phyloP scores from a whole-genome alignment of 2,888 invertebrate genomes.

The Oscheius myriophilus region DNA sequence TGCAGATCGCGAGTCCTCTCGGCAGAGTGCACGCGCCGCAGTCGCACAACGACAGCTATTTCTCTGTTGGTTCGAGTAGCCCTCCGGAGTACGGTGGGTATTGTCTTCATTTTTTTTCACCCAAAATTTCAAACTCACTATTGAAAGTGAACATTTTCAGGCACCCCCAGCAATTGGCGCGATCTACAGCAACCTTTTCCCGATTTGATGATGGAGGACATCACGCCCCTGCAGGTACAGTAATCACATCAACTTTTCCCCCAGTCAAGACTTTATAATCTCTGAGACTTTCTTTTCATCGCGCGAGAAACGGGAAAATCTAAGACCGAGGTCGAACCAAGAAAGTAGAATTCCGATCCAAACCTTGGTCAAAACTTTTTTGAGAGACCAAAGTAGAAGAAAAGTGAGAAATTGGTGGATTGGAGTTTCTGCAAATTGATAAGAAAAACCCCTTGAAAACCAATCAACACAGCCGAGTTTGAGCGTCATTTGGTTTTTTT shows the following conservation, averaged over 20 bases:
- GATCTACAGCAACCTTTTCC: constrained; percentile 46
- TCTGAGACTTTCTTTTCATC: neutral
- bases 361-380: neutral
- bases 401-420: no score
- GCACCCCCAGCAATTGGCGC: constrained; percentile 32
- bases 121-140: neutral
- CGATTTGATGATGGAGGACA: constrained; percentile 67
- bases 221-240: constrained; percentile 51
- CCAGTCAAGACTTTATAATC: neutral
- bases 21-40: constrained; percentile 28
- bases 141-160: constrained; percentile 11
- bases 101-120: neutral
- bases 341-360: neutral
- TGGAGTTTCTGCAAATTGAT: no score
- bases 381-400: neutral
- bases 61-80: constrained; percentile 53
- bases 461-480: no score
- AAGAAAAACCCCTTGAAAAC: no score
- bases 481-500: no score
- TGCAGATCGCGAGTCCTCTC: constrained; percentile 63
- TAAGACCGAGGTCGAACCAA: neutral
- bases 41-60: constrained; percentile 47
- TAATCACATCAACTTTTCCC: no score
- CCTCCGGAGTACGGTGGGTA: constrained; percentile 56
- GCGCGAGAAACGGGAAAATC: neutral